phyloP scores from a whole-genome alignment of 2,113 vertebrate species.

The Gracilinanus agilis region DNA sequence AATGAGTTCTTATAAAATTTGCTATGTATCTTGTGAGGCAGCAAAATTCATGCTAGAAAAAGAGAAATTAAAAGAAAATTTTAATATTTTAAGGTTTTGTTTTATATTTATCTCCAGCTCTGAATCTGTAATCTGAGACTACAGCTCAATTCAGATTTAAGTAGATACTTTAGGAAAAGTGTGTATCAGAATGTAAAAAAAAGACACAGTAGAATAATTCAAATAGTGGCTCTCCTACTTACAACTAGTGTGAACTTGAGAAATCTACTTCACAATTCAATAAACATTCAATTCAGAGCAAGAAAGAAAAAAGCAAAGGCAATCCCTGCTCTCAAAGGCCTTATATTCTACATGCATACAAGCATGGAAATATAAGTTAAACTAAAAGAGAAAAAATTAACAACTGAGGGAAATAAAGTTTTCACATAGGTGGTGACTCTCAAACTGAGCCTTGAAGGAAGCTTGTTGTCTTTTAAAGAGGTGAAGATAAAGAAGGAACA shows the following conservation, averaged over 20 bases:
- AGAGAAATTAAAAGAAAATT: not conserved
- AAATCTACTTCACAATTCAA: not conserved
- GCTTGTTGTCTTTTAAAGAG: not conserved
- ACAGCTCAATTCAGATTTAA: not conserved
- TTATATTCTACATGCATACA: not conserved
- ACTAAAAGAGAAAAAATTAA: not conserved
- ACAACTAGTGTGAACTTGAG: not conserved
- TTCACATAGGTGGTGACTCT: not conserved
- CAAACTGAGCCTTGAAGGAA: not conserved
- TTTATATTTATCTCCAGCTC: not conserved
- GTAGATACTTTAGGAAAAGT: not conserved
- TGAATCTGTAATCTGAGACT: not conserved
- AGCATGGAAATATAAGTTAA: not conserved
- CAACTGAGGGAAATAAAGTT: not conserved
- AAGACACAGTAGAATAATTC: not conserved
- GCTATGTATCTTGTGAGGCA: not conserved
- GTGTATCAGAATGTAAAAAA: not conserved
- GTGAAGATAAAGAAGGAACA: not conserved
- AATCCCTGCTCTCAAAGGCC: not conserved
- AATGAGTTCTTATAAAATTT: not conserved
- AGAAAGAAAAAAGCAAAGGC: not conserved
- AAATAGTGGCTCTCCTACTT: not conserved
- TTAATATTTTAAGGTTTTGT: not conserved
- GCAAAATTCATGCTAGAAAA: not conserved
- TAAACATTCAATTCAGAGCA: not conserved